Percentiles rank a stretch among this genome's conserved stretches.
phyloP scores from a whole-genome alignment of 2,113 vertebrate species.

The Calyptommatus sinebrachiatus region DNA sequence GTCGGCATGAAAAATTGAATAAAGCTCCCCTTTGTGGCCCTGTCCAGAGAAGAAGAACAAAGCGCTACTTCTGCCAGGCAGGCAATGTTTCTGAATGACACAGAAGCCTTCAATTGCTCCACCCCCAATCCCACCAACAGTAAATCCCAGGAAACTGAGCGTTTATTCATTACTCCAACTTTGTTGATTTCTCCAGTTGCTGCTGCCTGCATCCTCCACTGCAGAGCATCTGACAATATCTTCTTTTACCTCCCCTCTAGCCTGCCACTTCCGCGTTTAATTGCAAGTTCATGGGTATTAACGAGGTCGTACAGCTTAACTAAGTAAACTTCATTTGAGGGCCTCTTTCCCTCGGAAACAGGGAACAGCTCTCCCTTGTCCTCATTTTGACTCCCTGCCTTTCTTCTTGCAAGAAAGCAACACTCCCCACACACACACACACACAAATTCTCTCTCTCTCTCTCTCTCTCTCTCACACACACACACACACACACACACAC shows the following conservation, averaged over 20 bases:
- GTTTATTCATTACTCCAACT: conserved; percentile 78
- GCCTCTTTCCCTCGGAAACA: conserved; percentile 56
- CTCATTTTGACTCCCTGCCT: conserved; percentile 42
- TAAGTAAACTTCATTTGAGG: conserved; percentile 50
- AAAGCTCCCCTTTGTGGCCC: conserved; percentile 84
- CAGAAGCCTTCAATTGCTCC: conserved; percentile 63
- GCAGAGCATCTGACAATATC: conserved; percentile 76
- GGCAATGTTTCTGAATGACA: conserved; percentile 72
- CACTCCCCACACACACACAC: conserved; percentile 5
- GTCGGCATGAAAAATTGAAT: conserved; percentile 77
- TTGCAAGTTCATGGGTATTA: conserved; percentile 85
- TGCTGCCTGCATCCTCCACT: conserved; percentile 57
- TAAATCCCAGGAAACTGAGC: conserved; percentile 70
- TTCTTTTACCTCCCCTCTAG: conserved; percentile 78
- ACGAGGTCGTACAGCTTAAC: conserved; percentile 80
- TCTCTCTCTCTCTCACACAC: conserved; percentile 30
- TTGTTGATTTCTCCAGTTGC: conserved; percentile 61
- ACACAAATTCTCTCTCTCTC: conserved; percentile 19
- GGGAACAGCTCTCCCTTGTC: conserved; percentile 67
- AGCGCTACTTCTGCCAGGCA: conserved; percentile 63
- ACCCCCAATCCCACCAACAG: conserved; percentile 56
- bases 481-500: conserved; percentile 15
- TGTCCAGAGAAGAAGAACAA: conserved; percentile 82
- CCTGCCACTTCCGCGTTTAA: conserved; percentile 87
- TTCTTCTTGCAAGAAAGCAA: conserved; percentile 10